Evolutionary conservation across 1,140 invertebrate genomes (phyloP).

Genomic region (Leptopilina boulardi): DNA sequence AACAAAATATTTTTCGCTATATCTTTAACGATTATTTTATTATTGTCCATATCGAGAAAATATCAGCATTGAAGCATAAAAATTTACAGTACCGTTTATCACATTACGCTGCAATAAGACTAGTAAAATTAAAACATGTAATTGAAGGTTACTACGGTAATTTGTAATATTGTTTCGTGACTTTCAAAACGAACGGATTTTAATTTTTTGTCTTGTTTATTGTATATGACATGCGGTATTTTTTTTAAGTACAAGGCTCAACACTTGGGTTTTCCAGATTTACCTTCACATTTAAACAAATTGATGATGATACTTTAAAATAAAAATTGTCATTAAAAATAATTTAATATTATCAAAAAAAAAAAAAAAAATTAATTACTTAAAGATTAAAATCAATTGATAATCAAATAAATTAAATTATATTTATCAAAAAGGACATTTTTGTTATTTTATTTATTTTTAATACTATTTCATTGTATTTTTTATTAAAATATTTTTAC

Average conservation of each 20-base stretch:
- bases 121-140: conserved; percentile 22
- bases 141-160: conserved; percentile 14
- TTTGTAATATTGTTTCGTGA: conserved; percentile 15
- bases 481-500: no score
- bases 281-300: no score
- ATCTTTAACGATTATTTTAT: not conserved
- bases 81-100: conserved; percentile 14
- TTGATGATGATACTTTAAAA: no score
- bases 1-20: not conserved
- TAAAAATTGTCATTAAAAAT: no score
- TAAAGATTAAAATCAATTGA: no score
- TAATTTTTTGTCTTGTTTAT: conserved; percentile 3
- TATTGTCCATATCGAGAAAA: not conserved
- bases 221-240: not conserved
- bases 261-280: not conserved
- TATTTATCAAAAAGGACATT: no score
- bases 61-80: not conserved
- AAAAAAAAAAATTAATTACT: no score
- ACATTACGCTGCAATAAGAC: not conserved
- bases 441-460: no score
- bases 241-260: not conserved
- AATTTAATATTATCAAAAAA: no score
- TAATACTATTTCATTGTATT: no score
- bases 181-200: not conserved
- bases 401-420: no score